A percentile compares a stretch with the other conserved stretches of the same genome.
These are phyloP conservation scores for Myioborus melanocephalus DNA, from an alignment of 2,797 vertebrate species.

Conservation along the genomic window DNA sequence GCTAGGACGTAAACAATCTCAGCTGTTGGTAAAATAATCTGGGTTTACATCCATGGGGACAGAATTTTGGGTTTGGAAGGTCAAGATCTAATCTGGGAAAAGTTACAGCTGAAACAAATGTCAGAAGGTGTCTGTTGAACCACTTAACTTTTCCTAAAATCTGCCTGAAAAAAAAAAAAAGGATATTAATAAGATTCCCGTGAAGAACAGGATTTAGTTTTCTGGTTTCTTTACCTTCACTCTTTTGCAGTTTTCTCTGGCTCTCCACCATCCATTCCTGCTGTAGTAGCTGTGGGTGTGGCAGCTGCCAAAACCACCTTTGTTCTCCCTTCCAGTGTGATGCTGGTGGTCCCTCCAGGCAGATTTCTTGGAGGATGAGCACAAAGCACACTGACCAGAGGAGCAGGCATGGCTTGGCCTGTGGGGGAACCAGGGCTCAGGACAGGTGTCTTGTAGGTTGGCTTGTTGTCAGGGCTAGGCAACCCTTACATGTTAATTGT, in stretches of 20 bases:
- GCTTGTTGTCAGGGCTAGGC: neutral
- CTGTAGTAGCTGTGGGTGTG: neutral
- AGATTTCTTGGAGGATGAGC: neutral
- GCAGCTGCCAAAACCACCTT: neutral
- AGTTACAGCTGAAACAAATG: neutral
- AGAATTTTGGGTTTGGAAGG: neutral
- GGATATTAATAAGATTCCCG: neutral
- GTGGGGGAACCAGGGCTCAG: neutral
- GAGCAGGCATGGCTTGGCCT: fast-evolving
- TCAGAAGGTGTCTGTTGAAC: neutral
- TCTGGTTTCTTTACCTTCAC: neutral
- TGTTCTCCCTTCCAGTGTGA: neutral
- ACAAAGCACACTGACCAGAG: fast-evolving
- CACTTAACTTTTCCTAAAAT: neutral
- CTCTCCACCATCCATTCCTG: neutral
- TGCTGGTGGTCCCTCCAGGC: neutral
- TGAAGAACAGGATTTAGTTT: neutral
- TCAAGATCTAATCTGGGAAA: neutral
- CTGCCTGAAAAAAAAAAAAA: neutral
- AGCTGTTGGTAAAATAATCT: neutral
- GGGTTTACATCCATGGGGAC: neutral
- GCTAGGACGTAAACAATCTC: neutral
- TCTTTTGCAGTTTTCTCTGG: neutral
- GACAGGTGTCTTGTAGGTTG: fast-evolving
- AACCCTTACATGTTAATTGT: neutral